A percentile compares a stretch with the other conserved stretches of the same genome.
Conservation (phyloP, 2,888 invertebrate species). For the Zonitis immaculata region DNA sequence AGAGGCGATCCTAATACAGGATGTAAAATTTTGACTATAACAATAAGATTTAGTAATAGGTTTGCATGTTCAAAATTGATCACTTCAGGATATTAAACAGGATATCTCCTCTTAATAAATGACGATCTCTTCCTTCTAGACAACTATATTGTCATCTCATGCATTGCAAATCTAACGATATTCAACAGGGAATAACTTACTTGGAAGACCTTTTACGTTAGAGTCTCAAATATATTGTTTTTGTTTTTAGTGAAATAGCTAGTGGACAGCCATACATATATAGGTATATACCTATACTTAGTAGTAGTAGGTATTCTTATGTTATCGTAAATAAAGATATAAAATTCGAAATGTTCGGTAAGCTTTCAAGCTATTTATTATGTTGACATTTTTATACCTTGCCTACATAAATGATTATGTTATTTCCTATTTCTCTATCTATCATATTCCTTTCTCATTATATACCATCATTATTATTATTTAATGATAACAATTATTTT, state of each 20-base stretch:
- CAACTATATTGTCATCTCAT: constrained; percentile 15
- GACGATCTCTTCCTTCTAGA: constrained; percentile 26
- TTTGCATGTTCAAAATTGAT: constrained; percentile 15
- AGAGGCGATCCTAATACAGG: no score
- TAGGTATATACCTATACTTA: no score
- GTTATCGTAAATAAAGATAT: not conserved
- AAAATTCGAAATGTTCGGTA: not conserved
- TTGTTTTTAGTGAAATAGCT: not conserved
- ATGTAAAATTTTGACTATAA: not conserved
- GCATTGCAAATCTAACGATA: constrained; percentile 18
- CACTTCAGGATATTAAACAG: constrained; percentile 31
- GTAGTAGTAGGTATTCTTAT: not conserved
- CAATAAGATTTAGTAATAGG: not conserved
- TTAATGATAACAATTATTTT: not conserved
- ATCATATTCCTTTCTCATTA: no score
- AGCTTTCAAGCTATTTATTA: not conserved
- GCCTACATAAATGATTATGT: not conserved
- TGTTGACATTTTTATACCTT: not conserved
- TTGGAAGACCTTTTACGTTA: no score
- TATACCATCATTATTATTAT: not conserved
- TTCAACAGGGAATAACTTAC: no score
- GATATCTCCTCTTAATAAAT: constrained; percentile 33
- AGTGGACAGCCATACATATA: no score
- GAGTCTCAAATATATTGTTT: not conserved
- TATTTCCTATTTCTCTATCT: not conserved